Percentiles rank a stretch among this genome's conserved stretches.
phyloP scores from a whole-genome alignment of 2,888 invertebrate genomes.

The Diadegma fenestrale region DNA sequence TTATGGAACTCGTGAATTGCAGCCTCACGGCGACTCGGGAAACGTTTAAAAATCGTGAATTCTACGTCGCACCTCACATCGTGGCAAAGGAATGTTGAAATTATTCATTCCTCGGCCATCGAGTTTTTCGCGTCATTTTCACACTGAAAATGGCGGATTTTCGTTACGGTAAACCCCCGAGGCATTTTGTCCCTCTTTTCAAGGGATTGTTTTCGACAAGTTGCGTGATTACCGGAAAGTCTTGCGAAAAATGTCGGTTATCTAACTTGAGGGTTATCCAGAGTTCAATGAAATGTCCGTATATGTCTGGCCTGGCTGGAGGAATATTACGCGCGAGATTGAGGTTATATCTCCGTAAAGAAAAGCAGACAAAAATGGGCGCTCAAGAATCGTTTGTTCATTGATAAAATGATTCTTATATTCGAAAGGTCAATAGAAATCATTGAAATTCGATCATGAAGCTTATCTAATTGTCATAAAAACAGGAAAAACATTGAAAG shows the following conservation, averaged over 20 bases:
- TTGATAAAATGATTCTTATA: background rate
- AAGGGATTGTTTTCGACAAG: background rate
- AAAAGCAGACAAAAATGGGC: background rate
- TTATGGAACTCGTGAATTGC: background rate
- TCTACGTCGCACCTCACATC: background rate
- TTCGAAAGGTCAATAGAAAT: background rate
- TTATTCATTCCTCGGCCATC: background rate
- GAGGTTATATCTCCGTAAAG: slow-evolving; percentile 7
- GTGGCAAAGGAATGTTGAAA: background rate
- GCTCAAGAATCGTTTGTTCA: background rate
- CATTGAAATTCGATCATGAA: background rate
- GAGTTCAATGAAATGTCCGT: slow-evolving; percentile 35
- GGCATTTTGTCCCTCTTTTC: background rate
- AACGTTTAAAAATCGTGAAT: background rate
- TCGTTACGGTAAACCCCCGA: background rate
- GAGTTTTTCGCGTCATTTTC: background rate
- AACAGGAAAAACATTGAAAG: background rate
- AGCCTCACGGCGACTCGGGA: background rate
- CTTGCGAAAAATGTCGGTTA: slow-evolving; percentile 26
- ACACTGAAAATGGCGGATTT: background rate
- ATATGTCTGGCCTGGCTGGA: background rate
- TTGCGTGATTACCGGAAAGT: background rate
- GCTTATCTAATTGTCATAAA: background rate
- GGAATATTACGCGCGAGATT: background rate
- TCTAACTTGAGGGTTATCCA: slow-evolving; percentile 41